A percentile compares a stretch with the other conserved stretches of the same genome.
Evolutionary conservation across 2,113 vertebrate species (phyloP).

Genomic region (Okapia johnstoni): DNA sequence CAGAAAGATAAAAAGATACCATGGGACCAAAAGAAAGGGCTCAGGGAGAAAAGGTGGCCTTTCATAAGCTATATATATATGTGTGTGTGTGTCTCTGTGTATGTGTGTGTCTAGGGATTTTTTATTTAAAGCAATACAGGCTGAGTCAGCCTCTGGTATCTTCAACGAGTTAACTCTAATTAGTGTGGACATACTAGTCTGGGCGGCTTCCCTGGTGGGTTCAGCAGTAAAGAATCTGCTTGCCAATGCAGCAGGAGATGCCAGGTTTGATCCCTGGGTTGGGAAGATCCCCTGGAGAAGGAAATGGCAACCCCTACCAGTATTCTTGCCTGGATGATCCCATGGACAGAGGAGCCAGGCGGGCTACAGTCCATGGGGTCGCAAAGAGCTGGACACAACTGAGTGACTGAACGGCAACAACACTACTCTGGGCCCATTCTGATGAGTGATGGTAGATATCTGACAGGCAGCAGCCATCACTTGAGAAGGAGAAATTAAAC

Average conservation of each 20-base stretch:
- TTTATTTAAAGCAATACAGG: neutral
- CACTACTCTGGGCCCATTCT: neutral
- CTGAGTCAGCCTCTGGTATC: neutral
- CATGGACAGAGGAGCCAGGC: neutral
- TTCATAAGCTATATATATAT: neutral
- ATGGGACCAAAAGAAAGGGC: neutral
- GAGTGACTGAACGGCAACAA: neutral
- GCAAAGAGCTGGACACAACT: neutral
- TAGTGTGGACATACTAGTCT: neutral
- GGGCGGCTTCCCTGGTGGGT: neutral
- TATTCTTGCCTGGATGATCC: neutral
- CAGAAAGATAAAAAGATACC: neutral
- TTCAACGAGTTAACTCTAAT: neutral
- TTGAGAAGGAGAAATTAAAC: neutral
- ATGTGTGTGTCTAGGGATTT: neutral
- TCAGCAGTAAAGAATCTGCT: neutral
- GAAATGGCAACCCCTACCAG: neutral
- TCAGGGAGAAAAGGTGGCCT: neutral
- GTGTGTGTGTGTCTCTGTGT: too few relatives aligned
- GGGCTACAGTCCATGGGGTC: neutral
- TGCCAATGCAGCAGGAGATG: neutral
- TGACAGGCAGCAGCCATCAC: neutral
- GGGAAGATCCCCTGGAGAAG: neutral
- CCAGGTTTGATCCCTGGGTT: neutral
- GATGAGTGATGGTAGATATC: fast-evolving